Base-by-base conservation (phyloP, 2,888 invertebrate genomes). In the Eristalinus sepulchralis region DNA sequence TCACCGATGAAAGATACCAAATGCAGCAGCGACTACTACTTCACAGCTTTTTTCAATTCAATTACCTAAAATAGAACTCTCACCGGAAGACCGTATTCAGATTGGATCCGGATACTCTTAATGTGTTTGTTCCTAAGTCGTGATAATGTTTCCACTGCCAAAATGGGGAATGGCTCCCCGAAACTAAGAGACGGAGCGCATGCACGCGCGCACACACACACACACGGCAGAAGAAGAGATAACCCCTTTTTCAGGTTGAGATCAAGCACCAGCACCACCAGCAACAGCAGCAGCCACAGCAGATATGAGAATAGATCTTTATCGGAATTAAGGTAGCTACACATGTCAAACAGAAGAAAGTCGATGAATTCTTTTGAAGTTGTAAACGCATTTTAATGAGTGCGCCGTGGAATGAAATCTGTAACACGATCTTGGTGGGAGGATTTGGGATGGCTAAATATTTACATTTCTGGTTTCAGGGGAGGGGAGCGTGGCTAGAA, bases 41-140 rank as follows among this genome's bases (percentile, higher is more conserved):
- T 47, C 39, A 47, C 39, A 47, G 39, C n/a, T n/a, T 27, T 27
- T 39, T 13, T 73, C 55, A 64, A 66, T n/a, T 31, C 1, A 63
- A 27, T 24, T 55, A 47, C 47, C 47, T 22, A 67, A 80, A 80
- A 67, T 72, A 80, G 72, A 80, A 67, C 72, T 55, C 66, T 60
- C 66, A 55, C 59, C 66, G 60, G 71, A 66, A 66, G 60, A 31
- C 70, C 22, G 11, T 34, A 55, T 47, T 20, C 10, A n/a, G 59
- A 72, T 60, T 64, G 47, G 47, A 79, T 67, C 55, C 79, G 79
- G 79, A 80, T 72, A 67, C 47, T 60, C 34, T 62, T 60, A 62
- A 67, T 59, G 60, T 63, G n/a, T 55, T 22, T 24, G 55, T 17
- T 55, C 31, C 63, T 63, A 13, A 2, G 34, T 47, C 47, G 17